Conservation (phyloP, 2,888 invertebrate species). For the Sminthurinus aureus region DNA sequence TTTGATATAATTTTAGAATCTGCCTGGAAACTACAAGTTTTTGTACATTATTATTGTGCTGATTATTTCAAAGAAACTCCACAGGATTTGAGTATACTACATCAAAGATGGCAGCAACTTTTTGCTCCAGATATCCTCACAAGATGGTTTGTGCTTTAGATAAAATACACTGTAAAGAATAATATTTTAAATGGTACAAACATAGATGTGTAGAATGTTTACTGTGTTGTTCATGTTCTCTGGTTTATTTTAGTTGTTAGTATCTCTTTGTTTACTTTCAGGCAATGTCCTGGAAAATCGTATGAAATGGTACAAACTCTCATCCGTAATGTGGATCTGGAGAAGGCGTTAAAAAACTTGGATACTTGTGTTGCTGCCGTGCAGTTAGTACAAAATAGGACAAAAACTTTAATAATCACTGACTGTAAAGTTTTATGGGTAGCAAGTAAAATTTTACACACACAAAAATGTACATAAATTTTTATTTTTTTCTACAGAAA, state of each 20-base stretch:
- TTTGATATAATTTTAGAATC: slow-evolving; percentile 51
- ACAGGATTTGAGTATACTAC: slow-evolving; percentile 45
- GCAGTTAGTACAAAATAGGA: too few relatives aligned
- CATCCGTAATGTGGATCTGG: slow-evolving; percentile 10
- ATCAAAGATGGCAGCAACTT: slow-evolving; percentile 27
- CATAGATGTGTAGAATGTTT: too few relatives aligned
- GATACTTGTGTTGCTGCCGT: slow-evolving; percentile 31
- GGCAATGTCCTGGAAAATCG: slow-evolving; percentile 30
- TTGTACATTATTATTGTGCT: slow-evolving; percentile 54
- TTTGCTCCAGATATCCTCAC: slow-evolving; percentile 24
- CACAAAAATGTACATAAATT: too few relatives aligned
- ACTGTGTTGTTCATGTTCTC: too few relatives aligned
- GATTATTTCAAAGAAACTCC: slow-evolving; percentile 44
- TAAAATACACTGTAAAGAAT: too few relatives aligned
- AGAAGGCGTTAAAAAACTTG: neutral
- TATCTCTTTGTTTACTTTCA: neutral
- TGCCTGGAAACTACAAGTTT: slow-evolving; percentile 53
- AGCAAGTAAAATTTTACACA: too few relatives aligned
- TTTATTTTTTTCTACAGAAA: too few relatives aligned
- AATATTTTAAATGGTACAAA: too few relatives aligned
- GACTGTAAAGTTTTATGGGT: too few relatives aligned
- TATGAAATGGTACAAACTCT: slow-evolving; percentile 23
- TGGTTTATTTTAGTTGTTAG: neutral
- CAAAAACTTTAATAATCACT: too few relatives aligned
- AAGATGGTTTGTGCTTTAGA: slow-evolving; percentile 15